phyloP scores from a whole-genome alignment of 2,797 vertebrate species.

The Mycteria americana region DNA sequence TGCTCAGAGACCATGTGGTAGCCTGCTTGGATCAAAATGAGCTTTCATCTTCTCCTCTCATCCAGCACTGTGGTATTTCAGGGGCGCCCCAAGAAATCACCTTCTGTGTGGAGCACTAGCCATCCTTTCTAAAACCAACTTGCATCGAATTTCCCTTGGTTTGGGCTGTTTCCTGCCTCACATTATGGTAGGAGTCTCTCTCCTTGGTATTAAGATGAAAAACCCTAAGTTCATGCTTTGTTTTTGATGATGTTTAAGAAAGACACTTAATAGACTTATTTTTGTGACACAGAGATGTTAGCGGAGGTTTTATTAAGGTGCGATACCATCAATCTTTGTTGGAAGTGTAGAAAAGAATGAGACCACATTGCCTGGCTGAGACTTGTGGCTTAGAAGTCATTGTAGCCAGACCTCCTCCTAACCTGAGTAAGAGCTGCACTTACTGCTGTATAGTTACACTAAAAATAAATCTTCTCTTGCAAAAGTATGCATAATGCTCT shows the following conservation, averaged over 20 bases:
- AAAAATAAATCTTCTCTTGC: slow-evolving; percentile 17
- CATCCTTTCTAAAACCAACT: neutral
- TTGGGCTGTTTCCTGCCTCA: neutral
- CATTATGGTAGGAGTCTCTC: neutral
- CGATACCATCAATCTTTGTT: fast-evolving
- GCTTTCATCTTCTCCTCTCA: neutral
- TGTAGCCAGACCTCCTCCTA: neutral
- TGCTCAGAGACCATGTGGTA: neutral
- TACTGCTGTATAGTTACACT: neutral
- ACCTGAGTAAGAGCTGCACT: neutral
- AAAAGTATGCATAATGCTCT: neutral
- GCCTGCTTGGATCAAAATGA: neutral
- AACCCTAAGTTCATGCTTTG: neutral
- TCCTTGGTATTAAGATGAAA: neutral
- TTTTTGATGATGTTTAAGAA: neutral
- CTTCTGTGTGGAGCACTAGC: too few species aligned
- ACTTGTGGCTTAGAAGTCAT: neutral
- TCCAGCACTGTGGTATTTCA: neutral
- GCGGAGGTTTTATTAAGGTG: neutral
- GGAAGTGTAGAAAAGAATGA: neutral
- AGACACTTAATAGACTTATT: neutral
- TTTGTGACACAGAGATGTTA: neutral
- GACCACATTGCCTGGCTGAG: neutral
- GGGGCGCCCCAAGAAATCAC: neutral
- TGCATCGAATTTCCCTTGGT: neutral